Evolutionary conservation across 1,140 invertebrate species (phyloP), one percentile per base, ranked within the genome.

Genomic region (Neodiprion lecontei): DNA sequence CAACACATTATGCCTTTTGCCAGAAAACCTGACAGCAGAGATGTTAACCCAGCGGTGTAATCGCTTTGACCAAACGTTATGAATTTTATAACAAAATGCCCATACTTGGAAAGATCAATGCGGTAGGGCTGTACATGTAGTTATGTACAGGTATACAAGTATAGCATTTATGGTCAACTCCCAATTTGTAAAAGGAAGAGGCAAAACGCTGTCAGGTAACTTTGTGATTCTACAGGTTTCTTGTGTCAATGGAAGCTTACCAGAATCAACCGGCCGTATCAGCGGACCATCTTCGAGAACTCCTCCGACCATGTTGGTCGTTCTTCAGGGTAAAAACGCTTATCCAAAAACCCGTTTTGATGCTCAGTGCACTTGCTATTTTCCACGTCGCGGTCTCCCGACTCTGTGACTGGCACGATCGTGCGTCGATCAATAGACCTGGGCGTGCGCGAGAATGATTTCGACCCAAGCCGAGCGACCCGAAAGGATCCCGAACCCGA

Each of bases 261-360:
- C 84, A 68, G 84, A 72, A 72, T 86, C 83, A 69, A 88, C 79
- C 65, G 85, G 85, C 73, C 76, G 79, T 76, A 87, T 85, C 66
- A 87, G 78, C 40, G 85, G 84, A 75, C 85, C 86, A 76, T 85
- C 86, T 73, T 85, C 85, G 48, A 81, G 77, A 67, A 80, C 76
- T 73, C 79, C 80, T 49, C 72, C 78, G 78, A 84, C 83, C 84
- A 85, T 86, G 76, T 80, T 85, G 67, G 80, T 65, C 75, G 75
- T 74, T 77, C 70, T 49, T 50, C 48, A 69, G 49, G 17, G 11
- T 14, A 49, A 28, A 28, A 72, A 47, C 72, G 28, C 71, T 67
- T 66, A 17, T 71, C 66, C 17, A 72, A 69, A 47, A 72, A 67
- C 53, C 70, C 21, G 61, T 40, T 49, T 72, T 48, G 66, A 66